Conservation (phyloP, 1,140 invertebrate genomes). For the Lepidostoma basale region DNA sequence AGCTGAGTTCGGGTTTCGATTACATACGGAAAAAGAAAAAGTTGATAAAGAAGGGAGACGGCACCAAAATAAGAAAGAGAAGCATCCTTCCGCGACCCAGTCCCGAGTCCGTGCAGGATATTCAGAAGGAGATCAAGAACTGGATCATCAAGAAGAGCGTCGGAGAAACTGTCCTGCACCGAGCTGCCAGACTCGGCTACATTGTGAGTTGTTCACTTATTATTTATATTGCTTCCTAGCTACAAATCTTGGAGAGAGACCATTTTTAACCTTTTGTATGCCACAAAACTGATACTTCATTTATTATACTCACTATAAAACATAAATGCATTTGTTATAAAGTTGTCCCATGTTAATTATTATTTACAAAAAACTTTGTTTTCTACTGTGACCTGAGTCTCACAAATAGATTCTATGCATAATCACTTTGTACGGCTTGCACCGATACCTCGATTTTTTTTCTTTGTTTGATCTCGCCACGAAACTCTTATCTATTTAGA, state of each 20-base stretch:
- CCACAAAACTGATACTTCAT: too few relatives aligned
- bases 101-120: constrained; percentile 74
- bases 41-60: constrained; percentile 55
- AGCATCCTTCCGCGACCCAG: constrained; percentile 61
- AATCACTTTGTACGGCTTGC: too few relatives aligned
- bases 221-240: background rate
- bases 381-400: too few relatives aligned
- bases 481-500: too few relatives aligned
- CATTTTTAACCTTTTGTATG: background rate
- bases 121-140: constrained; percentile 83
- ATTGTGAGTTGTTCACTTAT: constrained; percentile 67
- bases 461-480: too few relatives aligned
- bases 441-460: too few relatives aligned
- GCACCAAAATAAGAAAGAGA: constrained; percentile 46
- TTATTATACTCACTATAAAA: too few relatives aligned
- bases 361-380: too few relatives aligned
- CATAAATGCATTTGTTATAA: too few relatives aligned
- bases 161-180: constrained; percentile 88
- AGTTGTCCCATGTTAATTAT: constrained; percentile 2
- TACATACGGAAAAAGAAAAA: constrained; percentile 88
- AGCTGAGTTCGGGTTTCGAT: constrained; percentile 75
- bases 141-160: constrained; percentile 93
- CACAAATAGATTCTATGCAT: too few relatives aligned
- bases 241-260: background rate
- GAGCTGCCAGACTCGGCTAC: constrained; percentile 86